Percentiles rank a stretch among this genome's conserved stretches.
Conservation (phyloP, 2,797 vertebrate genomes). For the Pseudocheirus occidentalis region DNA sequence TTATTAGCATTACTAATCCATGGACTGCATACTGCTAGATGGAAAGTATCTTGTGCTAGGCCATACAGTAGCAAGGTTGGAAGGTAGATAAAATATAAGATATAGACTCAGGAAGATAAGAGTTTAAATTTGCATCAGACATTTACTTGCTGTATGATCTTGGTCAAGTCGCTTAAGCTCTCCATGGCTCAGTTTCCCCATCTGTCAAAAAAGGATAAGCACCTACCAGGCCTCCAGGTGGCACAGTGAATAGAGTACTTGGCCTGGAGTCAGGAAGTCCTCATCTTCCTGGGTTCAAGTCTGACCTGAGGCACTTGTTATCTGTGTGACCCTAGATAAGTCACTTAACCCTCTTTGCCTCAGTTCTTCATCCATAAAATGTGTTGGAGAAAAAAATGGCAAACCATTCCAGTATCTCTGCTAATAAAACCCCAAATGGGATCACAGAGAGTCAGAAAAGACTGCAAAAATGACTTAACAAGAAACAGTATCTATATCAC, state of each 20-base stretch:
- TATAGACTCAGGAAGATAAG: not conserved
- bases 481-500: not conserved
- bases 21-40: not conserved
- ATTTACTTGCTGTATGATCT: not conserved
- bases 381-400: not conserved
- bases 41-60: not conserved
- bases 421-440: not conserved
- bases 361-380: not conserved
- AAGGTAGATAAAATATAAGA: not conserved
- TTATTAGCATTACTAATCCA: not conserved
- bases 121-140: not conserved
- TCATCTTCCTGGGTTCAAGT: not conserved
- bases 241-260: not conserved
- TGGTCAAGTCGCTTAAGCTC: conserved; percentile 16
- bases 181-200: not conserved
- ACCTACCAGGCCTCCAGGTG: not conserved
- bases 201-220: conserved; percentile 16
- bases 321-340: not conserved
- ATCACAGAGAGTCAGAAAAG: not conserved
- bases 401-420: not conserved
- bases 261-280: not conserved
- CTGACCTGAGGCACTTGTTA: no score
- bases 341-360: not conserved
- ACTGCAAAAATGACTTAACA: not conserved
- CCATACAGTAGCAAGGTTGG: not conserved